Evolutionary conservation across 2,888 invertebrate species (phyloP).

Genomic region (Linnaemya vulpina): DNA sequence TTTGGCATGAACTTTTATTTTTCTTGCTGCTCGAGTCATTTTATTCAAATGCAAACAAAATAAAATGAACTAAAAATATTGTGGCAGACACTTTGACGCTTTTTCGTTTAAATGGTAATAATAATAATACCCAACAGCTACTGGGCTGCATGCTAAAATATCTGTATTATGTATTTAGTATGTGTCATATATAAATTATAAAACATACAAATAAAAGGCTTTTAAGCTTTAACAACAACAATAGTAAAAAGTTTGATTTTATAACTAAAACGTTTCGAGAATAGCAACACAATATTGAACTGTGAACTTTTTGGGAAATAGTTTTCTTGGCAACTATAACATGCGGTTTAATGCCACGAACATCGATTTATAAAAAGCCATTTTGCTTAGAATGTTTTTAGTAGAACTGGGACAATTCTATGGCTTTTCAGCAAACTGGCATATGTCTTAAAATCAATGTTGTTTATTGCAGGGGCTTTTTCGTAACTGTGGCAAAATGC

Average conservation of each 20-base stretch:
- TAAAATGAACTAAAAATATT: slow-evolving; percentile 31
- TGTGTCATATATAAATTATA: not conserved
- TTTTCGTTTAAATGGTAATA: slow-evolving; percentile 39
- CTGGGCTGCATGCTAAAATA: not conserved
- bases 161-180: not conserved
- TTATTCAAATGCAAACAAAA: slow-evolving; percentile 25
- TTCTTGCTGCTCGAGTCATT: slow-evolving; percentile 5
- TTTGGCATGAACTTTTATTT: slow-evolving; percentile 44
- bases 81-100: slow-evolving; percentile 59
- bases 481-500: no score
- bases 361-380: not conserved
- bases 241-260: slow-evolving; percentile 1
- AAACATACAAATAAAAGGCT: not conserved
- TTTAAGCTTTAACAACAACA: not conserved
- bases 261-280: not conserved
- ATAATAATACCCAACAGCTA: slow-evolving; percentile 17
- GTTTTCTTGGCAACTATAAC: slow-evolving; percentile 19
- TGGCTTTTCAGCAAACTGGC: no score
- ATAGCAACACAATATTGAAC: not conserved
- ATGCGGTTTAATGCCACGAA: not conserved
- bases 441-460: no score
- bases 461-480: no score
- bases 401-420: not conserved
- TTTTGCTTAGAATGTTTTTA: not conserved
- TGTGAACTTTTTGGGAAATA: slow-evolving; percentile 16